Conservation (phyloP, 2,888 invertebrate genomes). For the Cenopis cana region DNA sequence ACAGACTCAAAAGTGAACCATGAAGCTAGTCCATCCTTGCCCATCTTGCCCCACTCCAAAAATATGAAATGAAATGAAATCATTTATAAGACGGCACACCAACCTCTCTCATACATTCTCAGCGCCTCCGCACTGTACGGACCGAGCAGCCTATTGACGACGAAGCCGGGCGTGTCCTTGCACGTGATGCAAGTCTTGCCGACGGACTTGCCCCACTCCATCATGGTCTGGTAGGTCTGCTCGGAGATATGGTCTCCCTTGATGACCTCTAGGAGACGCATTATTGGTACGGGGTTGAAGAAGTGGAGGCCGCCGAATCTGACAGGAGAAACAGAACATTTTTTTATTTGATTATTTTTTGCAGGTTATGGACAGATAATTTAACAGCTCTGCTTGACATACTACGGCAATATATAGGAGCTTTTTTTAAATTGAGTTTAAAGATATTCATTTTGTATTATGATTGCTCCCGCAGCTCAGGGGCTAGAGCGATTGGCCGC, state of each 20-base stretch:
- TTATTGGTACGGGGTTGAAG: constrained; percentile 96
- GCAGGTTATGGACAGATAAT: no score
- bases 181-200: constrained; percentile 94
- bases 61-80: no score
- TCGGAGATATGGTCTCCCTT: constrained; percentile 91
- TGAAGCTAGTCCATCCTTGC: background rate
- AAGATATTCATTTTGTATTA: no score
- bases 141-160: constrained; percentile 94
- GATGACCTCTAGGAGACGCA: constrained; percentile 95
- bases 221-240: constrained; percentile 88
- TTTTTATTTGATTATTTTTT: background rate
- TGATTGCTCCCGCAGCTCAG: no score
- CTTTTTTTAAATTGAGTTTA: no score
- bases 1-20: background rate
- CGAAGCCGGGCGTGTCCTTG: constrained; percentile 97
- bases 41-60: background rate
- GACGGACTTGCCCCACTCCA: constrained; percentile 92
- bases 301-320: constrained; percentile 95
- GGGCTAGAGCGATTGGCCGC: no score
- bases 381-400: no score
- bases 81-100: background rate
- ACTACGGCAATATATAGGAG: no score
- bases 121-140: constrained; percentile 94
- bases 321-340: background rate
- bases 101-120: constrained; percentile 91